These are phyloP conservation scores for Spermophilus dauricus DNA, from an alignment of 2,113 vertebrate genomes.

Conservation along the genomic window DNA sequence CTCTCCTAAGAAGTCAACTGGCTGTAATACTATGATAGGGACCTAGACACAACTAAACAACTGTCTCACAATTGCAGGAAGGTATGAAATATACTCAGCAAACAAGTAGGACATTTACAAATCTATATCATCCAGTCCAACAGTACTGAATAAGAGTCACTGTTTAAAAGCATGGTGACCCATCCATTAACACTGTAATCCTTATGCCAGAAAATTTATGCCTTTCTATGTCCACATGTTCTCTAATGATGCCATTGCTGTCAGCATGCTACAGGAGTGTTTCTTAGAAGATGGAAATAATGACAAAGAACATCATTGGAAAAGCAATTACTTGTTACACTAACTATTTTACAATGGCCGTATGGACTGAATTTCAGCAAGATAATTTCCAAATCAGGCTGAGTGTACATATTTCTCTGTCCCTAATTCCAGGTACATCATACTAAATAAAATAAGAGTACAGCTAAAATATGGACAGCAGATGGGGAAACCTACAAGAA, in stretches of 20 bases:
- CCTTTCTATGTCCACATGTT: slow-evolving; percentile 86
- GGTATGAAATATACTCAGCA: slow-evolving; percentile 24
- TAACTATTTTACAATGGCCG: slow-evolving; percentile 88
- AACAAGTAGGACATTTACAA: slow-evolving; percentile 64
- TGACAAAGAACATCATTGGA: slow-evolving; percentile 89
- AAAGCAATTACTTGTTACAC: slow-evolving; percentile 90
- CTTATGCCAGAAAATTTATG: slow-evolving; percentile 86
- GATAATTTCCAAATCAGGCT: slow-evolving; percentile 90
- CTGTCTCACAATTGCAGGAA: not conserved
- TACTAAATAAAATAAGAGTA: slow-evolving; percentile 82
- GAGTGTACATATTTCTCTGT: slow-evolving; percentile 87
- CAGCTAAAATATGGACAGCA: slow-evolving; percentile 82
- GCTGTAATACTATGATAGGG: not conserved
- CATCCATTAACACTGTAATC: slow-evolving; percentile 77
- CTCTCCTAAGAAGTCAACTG: not conserved
- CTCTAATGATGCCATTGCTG: slow-evolving; percentile 85
- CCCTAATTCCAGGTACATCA: slow-evolving; percentile 86
- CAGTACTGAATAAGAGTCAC: slow-evolving; percentile 54
- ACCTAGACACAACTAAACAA: not conserved
- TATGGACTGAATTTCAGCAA: slow-evolving; percentile 89
- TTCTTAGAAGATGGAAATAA: slow-evolving; percentile 88
- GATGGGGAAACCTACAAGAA: slow-evolving; percentile 83
- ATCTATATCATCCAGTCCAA: not conserved
- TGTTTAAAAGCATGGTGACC: slow-evolving; percentile 71
- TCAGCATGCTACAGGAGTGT: slow-evolving; percentile 87